phyloP scores from a whole-genome alignment of 2,888 invertebrate genomes.

The Ptilodon capucinus region DNA sequence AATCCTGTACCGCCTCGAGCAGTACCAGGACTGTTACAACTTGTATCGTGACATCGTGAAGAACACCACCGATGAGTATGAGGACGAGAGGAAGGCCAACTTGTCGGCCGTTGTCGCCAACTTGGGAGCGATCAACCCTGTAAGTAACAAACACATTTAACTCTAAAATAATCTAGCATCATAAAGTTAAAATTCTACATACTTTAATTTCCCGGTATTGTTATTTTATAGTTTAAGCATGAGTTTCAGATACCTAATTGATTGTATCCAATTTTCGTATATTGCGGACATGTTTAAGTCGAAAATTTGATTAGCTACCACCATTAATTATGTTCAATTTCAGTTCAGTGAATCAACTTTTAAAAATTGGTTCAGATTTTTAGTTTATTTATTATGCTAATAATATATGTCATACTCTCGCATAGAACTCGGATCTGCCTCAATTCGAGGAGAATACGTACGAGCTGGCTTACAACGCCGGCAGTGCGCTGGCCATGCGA shows the following conservation, averaged over 20 bases:
- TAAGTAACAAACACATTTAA: conserved; percentile 74
- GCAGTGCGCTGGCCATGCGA: conserved; percentile 90
- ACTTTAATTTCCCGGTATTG: too few species aligned
- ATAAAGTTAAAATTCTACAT: too few species aligned
- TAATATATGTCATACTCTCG: not conserved
- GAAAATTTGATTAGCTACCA: too few species aligned
- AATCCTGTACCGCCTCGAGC: conserved; percentile 92
- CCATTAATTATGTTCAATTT: too few species aligned
- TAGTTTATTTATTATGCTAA: not conserved
- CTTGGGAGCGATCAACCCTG: conserved; percentile 84
- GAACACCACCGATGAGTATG: conserved; percentile 95
- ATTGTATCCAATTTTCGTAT: too few species aligned
- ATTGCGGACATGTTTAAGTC: too few species aligned
- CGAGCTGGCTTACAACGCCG: conserved; percentile 95
- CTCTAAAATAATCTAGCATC: not conserved
- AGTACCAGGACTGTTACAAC: conserved; percentile 92
- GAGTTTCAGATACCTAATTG: too few species aligned
- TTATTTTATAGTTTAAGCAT: too few species aligned
- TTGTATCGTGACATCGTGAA: conserved; percentile 95
- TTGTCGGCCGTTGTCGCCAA: conserved; percentile 95
- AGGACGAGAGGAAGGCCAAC: conserved; percentile 97
- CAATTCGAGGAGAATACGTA: conserved; percentile 85
- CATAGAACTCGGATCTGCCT: conserved; percentile 62
- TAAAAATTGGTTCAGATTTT: too few species aligned
- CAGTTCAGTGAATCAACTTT: too few species aligned